These are phyloP conservation scores for Drosophila hamatofila DNA, from an alignment of 2,888 invertebrate species.

Conservation along the genomic window DNA sequence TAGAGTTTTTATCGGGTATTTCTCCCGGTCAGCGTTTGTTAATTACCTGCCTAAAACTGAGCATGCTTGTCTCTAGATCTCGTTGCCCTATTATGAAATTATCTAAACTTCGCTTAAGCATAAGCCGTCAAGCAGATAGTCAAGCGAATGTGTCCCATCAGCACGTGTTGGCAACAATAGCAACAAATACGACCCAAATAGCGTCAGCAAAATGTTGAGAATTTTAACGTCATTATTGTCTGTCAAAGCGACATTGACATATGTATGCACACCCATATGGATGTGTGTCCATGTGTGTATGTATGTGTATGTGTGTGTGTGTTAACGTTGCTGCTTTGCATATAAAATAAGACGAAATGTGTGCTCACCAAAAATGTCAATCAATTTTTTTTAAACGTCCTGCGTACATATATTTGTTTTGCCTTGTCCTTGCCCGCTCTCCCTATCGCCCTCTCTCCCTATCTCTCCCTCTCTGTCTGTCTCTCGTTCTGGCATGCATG, in stretches of 20 bases:
- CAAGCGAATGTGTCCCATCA: conserved; percentile 1
- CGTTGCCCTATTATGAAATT: not conserved
- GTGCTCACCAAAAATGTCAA: conserved; percentile 79
- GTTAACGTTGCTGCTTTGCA: conserved; percentile 63
- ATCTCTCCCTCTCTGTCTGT: not conserved
- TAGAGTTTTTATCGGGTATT: no score
- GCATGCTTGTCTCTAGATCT: not conserved
- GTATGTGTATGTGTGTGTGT: conserved; percentile 17
- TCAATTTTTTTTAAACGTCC: conserved; percentile 73
- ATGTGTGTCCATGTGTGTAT: conserved; percentile 10
- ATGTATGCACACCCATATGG: conserved; percentile 37
- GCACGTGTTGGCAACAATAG: conserved; percentile 12
- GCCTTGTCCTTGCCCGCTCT: conserved; percentile 15
- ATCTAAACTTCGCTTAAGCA: not conserved
- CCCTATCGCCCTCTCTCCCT: not conserved
- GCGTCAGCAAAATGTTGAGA: conserved; percentile 70
- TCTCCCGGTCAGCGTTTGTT: no score
- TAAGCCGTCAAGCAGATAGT: conserved; percentile 10
- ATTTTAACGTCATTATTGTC: conserved; percentile 83
- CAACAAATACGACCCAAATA: conserved; percentile 52
- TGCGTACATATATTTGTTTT: conserved; percentile 58
- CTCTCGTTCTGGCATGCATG: conserved; percentile 62
- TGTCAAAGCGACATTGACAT: conserved; percentile 82
- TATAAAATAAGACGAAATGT: conserved; percentile 78
- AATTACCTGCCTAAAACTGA: not conserved